phyloP scores from a whole-genome alignment of 1,140 invertebrate species.

The Neodiprion pinetum region DNA sequence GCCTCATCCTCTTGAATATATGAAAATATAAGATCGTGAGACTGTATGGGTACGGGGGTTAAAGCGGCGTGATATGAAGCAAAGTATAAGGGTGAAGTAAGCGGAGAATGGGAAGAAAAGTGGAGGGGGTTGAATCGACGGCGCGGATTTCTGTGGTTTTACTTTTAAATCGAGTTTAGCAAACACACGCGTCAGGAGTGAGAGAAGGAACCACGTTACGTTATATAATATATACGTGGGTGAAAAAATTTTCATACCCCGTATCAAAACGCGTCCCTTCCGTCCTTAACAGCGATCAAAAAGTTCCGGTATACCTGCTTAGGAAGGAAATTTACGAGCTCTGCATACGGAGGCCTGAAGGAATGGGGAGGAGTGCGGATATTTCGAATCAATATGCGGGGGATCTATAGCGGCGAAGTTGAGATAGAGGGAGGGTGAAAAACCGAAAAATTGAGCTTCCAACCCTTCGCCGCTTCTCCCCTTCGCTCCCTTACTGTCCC shows the following conservation, averaged over 20 bases:
- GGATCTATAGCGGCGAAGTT: not conserved
- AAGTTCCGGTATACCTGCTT: not conserved
- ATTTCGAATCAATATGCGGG: not conserved
- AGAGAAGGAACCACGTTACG: not conserved
- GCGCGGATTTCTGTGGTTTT: not conserved
- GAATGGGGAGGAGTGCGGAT: not conserved
- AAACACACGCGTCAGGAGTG: not conserved
- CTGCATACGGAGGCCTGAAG: not conserved
- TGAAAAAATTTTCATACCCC: no score
- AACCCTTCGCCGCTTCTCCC: not conserved
- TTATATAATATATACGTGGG: not conserved
- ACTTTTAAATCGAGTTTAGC: conserved; percentile 3
- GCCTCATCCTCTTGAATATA: no score
- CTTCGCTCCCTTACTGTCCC: no score
- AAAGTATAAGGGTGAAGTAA: no score
- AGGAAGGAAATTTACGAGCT: not conserved
- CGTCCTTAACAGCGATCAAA: conserved; percentile 4
- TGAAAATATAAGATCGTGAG: no score
- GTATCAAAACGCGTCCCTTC: not conserved
- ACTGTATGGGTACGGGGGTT: no score
- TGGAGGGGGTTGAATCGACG: not conserved
- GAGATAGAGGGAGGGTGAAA: not conserved
- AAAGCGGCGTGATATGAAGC: not conserved
- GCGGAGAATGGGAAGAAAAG: not conserved
- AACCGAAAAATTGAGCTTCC: not conserved